Evolutionary conservation across 2,113 vertebrate genomes (phyloP), one percentile per base, ranked within the genome.

Genomic region (Macquaria australasica): DNA sequence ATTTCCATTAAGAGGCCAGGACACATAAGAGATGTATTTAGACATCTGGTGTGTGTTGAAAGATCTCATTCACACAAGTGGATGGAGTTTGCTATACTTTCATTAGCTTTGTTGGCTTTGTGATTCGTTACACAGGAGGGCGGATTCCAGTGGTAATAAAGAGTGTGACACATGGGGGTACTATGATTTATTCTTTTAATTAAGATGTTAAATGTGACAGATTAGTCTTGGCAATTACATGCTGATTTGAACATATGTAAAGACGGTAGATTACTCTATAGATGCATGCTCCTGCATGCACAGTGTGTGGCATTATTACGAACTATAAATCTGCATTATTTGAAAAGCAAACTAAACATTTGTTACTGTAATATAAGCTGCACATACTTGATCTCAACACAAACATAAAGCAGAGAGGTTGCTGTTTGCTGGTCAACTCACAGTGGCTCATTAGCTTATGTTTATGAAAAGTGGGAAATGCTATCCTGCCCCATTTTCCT

Each of bases 141-240:
- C 1, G 48, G 82, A 82, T 87, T 82, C 64, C 43, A 90, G 87
- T 41, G 67, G 60, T 91, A 87, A 81, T 69, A 80, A 69, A 70
- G 70, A 76, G 62, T 31, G 53, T 72, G 89, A 89, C 72, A 86
- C 75, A 68, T 15, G 55, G 71, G 51, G 62, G 16, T 69, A 81
- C 87, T 75, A 77, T 88, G 89, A 93, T 93, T 89, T 89, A 91
- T 92, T 84, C 71, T 81, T 85, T 86, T 87, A 89, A 93, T 93
- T 88, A 90, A 81, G 68, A 85, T 67, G 74, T 73, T 82, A 84
- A 91, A 92, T 67, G 73, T 84, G 85, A 86, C 79, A 82, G 83
- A 91, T 93, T 90, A 87, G 88, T 79, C 41, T 66, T 37, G 73
- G 43, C 66, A 77, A 87, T 92, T 84, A 87, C 85, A 86, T 82